phyloP scores from a whole-genome alignment of 1,140 invertebrate genomes.

The Penaeus indicus region DNA sequence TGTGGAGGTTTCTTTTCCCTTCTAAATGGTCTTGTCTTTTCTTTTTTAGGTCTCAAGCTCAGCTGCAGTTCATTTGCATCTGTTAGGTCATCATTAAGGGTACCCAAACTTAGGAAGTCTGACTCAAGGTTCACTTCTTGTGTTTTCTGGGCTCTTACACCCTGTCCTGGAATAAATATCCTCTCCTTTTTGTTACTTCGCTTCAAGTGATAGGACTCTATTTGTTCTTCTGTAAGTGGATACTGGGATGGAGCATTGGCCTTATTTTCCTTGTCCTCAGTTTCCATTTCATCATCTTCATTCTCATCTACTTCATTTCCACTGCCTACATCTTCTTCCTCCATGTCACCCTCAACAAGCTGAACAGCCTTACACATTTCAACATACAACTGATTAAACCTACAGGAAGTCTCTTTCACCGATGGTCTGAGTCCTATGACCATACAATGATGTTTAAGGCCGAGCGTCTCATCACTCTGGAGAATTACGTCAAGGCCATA shows the following conservation, averaged over 20 bases:
- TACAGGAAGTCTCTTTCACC: constrained; percentile 36
- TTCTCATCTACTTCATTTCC: not conserved
- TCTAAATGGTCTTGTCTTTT: not conserved
- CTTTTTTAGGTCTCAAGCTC: not conserved
- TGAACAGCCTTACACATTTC: constrained; percentile 44
- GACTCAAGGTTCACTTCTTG: not conserved
- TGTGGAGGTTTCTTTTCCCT: not conserved
- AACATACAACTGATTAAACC: constrained; percentile 49
- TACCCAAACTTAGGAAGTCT: constrained; percentile 24
- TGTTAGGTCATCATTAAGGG: not conserved
- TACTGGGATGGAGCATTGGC: not conserved
- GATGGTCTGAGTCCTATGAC: constrained; percentile 56
- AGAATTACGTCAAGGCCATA: constrained; percentile 33
- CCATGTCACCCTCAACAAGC: not conserved
- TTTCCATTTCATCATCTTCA: constrained; percentile 17
- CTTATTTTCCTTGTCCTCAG: constrained; percentile 9
- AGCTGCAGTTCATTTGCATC: not conserved
- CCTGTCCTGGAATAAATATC: constrained; percentile 31
- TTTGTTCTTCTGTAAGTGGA: constrained; percentile 20
- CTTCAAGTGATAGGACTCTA: constrained; percentile 41
- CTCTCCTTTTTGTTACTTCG: constrained; percentile 27
- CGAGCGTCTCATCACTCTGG: constrained; percentile 30
- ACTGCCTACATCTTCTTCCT: not conserved
- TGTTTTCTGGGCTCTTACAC: not conserved
- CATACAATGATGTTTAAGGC: constrained; percentile 45